Percentiles rank a stretch among this genome's conserved stretches.
These are phyloP conservation scores for Carettochelys insculpta DNA, from an alignment of 2,113 vertebrate genomes.

Conservation along the genomic window DNA sequence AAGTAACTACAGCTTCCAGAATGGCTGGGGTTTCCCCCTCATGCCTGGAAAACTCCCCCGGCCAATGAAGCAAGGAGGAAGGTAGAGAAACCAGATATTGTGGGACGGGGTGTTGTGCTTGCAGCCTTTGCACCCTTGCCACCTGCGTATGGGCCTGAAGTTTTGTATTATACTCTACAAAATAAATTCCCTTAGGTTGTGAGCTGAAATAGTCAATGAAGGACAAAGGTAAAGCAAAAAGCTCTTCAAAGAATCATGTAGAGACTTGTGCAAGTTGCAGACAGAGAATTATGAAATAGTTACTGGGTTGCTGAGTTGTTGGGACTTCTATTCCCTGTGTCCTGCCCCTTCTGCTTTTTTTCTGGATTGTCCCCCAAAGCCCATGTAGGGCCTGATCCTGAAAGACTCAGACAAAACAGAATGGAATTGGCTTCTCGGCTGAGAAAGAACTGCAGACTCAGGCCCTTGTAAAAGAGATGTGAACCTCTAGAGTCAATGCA, in stretches of 20 bases:
- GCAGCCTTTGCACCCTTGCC: too few relatives aligned
- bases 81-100: too few relatives aligned
- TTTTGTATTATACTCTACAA: not conserved
- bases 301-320: accelerated
- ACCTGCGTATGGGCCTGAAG: too few relatives aligned
- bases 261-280: not conserved
- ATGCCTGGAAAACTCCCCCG: too few relatives aligned
- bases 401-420: not conserved
- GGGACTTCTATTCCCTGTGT: not conserved
- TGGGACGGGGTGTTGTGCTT: too few relatives aligned
- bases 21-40: too few relatives aligned
- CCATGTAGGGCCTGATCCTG: not conserved
- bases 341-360: not conserved
- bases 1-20: too few relatives aligned
- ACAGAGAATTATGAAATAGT: not conserved
- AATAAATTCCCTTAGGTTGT: not conserved
- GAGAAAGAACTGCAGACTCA: not conserved
- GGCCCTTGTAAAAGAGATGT: not conserved
- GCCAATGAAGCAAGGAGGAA: too few relatives aligned
- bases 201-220: not conserved
- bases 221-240: not conserved
- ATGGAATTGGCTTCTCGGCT: not conserved
- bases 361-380: not conserved
- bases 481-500: not conserved
- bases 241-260: not conserved